A percentile compares a stretch with the other conserved stretches of the same genome.
These are phyloP conservation scores for Brachionus calyciflorus DNA, from an alignment of 1,140 invertebrate species.

Conservation along the genomic window DNA sequence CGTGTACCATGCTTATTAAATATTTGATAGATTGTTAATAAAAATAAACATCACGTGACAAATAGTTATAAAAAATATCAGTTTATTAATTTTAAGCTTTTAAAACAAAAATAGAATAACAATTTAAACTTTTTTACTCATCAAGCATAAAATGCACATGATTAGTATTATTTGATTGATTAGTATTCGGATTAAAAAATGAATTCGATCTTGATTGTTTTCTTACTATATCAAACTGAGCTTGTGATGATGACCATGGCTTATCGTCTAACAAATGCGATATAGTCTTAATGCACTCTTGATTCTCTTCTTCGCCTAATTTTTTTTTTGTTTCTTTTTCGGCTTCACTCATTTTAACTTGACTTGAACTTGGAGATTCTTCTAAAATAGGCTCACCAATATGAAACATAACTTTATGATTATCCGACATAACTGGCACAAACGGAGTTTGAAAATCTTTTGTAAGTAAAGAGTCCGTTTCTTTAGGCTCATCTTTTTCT, in stretches of 20 bases:
- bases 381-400: conserved; percentile 12
- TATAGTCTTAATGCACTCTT: conserved; percentile 22
- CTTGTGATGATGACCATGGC: conserved; percentile 35
- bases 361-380: background rate
- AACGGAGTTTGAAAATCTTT: background rate
- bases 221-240: background rate
- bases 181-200: background rate
- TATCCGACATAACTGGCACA: background rate
- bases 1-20: too few relatives aligned
- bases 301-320: background rate
- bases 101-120: too few relatives aligned
- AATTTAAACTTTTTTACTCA: background rate
- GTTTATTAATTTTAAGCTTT: too few relatives aligned
- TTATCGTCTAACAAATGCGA: conserved; percentile 33
- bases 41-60: too few relatives aligned
- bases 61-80: too few relatives aligned
- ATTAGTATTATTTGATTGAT: conserved; percentile 4
- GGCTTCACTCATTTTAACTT: background rate
- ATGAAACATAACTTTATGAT: background rate
- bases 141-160: conserved; percentile 25
- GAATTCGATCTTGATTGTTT: conserved; percentile 8
- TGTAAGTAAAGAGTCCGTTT: background rate
- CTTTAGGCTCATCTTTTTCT: conserved; percentile 1
- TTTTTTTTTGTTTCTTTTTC: background rate
- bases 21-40: too few relatives aligned